phyloP scores from a whole-genome alignment of 1,140 invertebrate species.

The Drosophila arizonae region DNA sequence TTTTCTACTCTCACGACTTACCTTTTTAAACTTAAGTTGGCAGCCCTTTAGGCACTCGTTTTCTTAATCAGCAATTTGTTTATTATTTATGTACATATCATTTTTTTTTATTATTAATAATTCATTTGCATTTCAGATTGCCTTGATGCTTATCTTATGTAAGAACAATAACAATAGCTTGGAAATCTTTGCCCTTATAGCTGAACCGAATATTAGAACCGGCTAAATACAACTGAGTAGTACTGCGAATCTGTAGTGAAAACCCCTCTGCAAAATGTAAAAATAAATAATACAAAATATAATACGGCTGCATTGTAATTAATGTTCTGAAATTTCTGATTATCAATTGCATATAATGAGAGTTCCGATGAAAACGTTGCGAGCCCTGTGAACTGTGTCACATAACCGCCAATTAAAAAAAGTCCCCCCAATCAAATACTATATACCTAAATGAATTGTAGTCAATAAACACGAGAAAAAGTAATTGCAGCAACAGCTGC shows the following conservation, averaged over 20 bases:
- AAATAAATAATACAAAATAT: constrained; percentile 3
- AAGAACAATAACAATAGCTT: constrained; percentile 2
- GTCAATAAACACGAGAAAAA: neutral
- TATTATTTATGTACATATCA: neutral
- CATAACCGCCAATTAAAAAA: neutral
- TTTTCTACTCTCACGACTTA: neutral
- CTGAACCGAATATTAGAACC: constrained; percentile 38
- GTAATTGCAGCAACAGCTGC: neutral
- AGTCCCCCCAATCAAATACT: neutral
- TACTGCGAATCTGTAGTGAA: constrained; percentile 23
- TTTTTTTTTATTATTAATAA: neutral
- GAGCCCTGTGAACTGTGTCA: neutral
- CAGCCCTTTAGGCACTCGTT: neutral
- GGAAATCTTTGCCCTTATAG: constrained; percentile 11
- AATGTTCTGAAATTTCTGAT: constrained; percentile 4
- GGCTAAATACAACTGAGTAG: constrained; percentile 44
- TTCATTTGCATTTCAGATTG: neutral
- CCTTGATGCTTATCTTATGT: neutral
- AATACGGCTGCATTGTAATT: neutral
- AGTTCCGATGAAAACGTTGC: neutral
- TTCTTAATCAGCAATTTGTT: constrained; percentile 5
- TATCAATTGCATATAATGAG: constrained; percentile 32
- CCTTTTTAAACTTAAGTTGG: constrained; percentile 2
- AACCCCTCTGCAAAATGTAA: neutral
- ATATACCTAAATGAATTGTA: constrained; percentile 1